phyloP scores from a whole-genome alignment of 30 jellyfish, hydroid and myxozoan genomes.

The Morbakka virulenta region DNA sequence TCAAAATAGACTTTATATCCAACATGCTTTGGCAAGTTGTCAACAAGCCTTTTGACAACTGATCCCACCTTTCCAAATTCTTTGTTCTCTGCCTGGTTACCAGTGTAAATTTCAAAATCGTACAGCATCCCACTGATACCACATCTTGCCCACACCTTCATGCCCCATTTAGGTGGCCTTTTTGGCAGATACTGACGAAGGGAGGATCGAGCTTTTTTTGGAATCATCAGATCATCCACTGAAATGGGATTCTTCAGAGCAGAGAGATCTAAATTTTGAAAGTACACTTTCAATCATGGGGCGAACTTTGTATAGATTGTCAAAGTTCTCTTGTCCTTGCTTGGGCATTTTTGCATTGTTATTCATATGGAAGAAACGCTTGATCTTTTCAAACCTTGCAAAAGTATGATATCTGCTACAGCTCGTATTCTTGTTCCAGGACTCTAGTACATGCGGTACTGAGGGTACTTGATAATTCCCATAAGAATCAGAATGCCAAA shows the following conservation, averaged over 20 bases:
- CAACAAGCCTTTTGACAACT: conserved; percentile 16
- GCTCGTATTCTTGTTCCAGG: conserved; percentile 14
- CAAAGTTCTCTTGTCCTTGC: background rate
- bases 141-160: conserved; percentile 37
- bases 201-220: conserved; percentile 6
- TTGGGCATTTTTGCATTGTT: conserved; percentile 13
- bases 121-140: no score
- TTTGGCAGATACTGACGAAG: conserved; percentile 18
- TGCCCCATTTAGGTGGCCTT: conserved; percentile 41
- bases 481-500: no score
- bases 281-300: conserved; percentile 12
- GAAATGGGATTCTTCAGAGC: conserved; percentile 10
- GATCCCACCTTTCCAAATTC: no score
- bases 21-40: conserved; percentile 9
- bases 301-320: background rate
- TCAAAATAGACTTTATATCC: no score
- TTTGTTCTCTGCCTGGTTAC: background rate
- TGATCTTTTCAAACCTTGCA: conserved; percentile 13
- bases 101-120: conserved; percentile 31
- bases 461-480: conserved; percentile 24
- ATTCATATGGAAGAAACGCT: conserved; percentile 9
- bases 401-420: conserved; percentile 5
- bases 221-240: conserved; percentile 15
- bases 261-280: conserved; percentile 1
- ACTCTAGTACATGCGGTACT: conserved; percentile 23